Percentiles rank a stretch among this genome's conserved stretches.
These are phyloP conservation scores for Muntiacus muntjak DNA, from an alignment of 2,113 vertebrate species.

Conservation along the genomic window DNA sequence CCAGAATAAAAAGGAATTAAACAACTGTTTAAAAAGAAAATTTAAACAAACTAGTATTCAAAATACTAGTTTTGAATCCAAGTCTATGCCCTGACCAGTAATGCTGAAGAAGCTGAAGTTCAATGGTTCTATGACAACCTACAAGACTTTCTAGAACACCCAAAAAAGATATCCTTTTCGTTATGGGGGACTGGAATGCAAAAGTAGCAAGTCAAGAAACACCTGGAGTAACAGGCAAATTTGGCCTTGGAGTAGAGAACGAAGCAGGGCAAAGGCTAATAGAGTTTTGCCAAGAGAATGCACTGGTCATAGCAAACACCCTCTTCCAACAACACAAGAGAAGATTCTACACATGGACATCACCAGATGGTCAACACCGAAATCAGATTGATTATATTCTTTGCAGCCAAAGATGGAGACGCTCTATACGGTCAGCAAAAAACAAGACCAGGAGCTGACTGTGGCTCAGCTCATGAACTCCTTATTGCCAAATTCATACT, in stretches of 20 bases:
- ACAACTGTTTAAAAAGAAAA: background rate
- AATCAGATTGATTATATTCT: background rate
- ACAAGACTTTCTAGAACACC: background rate
- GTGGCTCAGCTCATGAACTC: background rate
- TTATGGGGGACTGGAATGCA: background rate
- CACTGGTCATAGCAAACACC: background rate
- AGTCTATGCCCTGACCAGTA: fast-evolving
- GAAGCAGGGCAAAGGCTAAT: background rate
- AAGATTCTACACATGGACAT: background rate
- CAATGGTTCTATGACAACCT: background rate
- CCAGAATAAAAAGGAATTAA: background rate
- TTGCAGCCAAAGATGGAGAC: background rate
- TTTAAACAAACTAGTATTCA: background rate
- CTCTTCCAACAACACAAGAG: background rate
- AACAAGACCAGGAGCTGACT: background rate
- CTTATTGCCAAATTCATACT: background rate
- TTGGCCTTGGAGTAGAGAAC: background rate
- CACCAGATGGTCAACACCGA: background rate
- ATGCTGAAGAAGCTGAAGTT: background rate
- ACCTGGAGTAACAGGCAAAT: background rate
- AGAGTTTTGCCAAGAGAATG: background rate
- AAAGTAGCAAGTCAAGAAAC: background rate
- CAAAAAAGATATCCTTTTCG: background rate
- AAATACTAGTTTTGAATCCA: background rate
- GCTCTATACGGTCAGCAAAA: background rate